Evolutionary conservation across 2,888 invertebrate genomes (phyloP).

Genomic region (Lasioglossum marginatum): DNA sequence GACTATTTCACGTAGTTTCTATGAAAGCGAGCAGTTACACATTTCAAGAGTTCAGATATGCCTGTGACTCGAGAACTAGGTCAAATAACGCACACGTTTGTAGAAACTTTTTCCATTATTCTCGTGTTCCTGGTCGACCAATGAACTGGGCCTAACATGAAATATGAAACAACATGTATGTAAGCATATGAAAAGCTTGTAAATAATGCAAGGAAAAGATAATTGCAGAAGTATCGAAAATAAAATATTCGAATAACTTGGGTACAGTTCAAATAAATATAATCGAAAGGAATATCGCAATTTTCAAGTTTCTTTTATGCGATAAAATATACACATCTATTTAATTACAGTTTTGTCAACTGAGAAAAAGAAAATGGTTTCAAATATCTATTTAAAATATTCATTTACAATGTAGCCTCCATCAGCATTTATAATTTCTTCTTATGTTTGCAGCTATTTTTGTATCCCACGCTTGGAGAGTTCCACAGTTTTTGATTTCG

Average conservation of each 20-base stretch:
- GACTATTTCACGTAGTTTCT: not conserved
- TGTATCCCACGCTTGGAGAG: too few species aligned
- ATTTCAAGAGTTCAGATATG: conserved; percentile 9
- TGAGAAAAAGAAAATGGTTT: not conserved
- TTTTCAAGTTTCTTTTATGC: not conserved
- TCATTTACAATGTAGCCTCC: not conserved
- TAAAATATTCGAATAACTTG: not conserved
- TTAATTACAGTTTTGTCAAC: not conserved
- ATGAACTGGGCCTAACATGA: not conserved
- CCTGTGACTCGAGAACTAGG: not conserved
- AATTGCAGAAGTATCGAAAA: not conserved
- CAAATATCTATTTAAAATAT: not conserved
- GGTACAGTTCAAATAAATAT: not conserved
- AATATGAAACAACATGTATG: not conserved
- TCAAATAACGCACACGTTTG: conserved; percentile 1
- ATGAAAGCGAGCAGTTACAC: not conserved
- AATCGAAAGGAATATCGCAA: not conserved
- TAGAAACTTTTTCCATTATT: conserved; percentile 7
- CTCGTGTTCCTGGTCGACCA: not conserved
- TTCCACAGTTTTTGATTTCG: not conserved
- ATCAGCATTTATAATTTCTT: not conserved
- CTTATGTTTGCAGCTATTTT: not conserved
- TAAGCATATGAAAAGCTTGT: not conserved
- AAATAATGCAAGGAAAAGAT: not conserved
- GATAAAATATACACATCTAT: too few species aligned